Conservation (phyloP, 2,888 invertebrate species). For the Ormyrus nitidulus region DNA sequence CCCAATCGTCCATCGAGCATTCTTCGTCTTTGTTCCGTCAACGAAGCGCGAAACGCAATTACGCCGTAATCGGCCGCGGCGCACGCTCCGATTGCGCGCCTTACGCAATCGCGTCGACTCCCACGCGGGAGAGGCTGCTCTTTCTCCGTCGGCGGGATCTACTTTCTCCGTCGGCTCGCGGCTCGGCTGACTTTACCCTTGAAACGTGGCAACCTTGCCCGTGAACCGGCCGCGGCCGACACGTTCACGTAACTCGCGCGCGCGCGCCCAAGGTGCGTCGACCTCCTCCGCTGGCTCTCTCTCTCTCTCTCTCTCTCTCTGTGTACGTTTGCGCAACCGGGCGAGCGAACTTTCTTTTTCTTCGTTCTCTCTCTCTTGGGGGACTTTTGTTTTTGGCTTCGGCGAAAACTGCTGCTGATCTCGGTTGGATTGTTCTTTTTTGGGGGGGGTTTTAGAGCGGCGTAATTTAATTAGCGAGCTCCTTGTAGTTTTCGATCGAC, state of each 20-base stretch:
- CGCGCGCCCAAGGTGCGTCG: slow-evolving; percentile 18
- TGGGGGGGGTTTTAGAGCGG: too few relatives aligned
- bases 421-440: too few relatives aligned
- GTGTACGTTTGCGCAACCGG: slow-evolving; percentile 44
- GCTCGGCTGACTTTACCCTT: slow-evolving; percentile 34
- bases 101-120: too few relatives aligned
- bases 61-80: neutral
- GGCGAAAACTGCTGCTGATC: too few relatives aligned
- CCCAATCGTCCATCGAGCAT: too few relatives aligned
- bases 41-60: slow-evolving; percentile 41
- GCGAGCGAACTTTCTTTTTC: neutral
- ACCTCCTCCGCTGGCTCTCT: neutral
- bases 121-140: too few relatives aligned
- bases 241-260: slow-evolving; percentile 31
- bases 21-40: neutral
- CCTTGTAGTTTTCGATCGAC: too few relatives aligned
- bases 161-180: slow-evolving; percentile 47
- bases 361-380: neutral
- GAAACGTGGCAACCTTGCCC: slow-evolving; percentile 52
- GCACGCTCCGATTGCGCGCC: neutral
- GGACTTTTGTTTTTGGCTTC: too few relatives aligned
- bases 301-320: slow-evolving; percentile 30
- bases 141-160: neutral
- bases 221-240: slow-evolving; percentile 20
- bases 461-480: too few relatives aligned